Evolutionary conservation across 2,888 invertebrate genomes (phyloP), one percentile per base, ranked within the genome.

Genomic region (Acrobasis consociella): DNA sequence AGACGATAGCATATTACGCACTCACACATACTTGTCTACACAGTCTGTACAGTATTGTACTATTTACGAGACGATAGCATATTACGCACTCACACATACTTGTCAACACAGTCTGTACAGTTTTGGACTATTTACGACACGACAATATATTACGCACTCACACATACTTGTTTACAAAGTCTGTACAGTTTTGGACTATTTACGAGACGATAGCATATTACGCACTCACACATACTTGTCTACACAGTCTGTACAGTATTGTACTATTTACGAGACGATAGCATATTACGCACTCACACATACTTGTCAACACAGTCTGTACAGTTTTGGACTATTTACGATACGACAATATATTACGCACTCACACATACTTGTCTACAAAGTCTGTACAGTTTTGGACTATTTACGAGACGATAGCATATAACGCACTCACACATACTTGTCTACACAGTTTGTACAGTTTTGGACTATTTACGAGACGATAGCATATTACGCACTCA

Each of bases 61-160:
- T 31, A 31, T 31, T 31, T 2, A 31, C 31, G 31, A 31, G n/a
- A n/a, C n/a, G n/a, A n/a, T n/a, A n/a, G n/a, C n/a, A n/a, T n/a
- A n/a, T n/a, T n/a, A n/a, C n/a, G n/a, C n/a, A n/a, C n/a, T n/a
- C n/a, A n/a, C n/a, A n/a, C n/a, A n/a, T n/a, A n/a, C n/a, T n/a
- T n/a, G n/a, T n/a, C n/a, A n/a, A n/a, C n/a, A n/a, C n/a, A n/a
- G n/a, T n/a, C n/a, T n/a, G n/a, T n/a, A n/a, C n/a, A n/a, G n/a
- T n/a, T n/a, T n/a, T n/a, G n/a, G n/a, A n/a, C n/a, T n/a, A n/a
- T n/a, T n/a, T n/a, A n/a, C n/a, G n/a, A n/a, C n/a, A n/a, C n/a
- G n/a, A n/a, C n/a, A n/a, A n/a, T n/a, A n/a, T n/a, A n/a, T n/a
- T 55, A 46, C 53, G 39, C 46, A 37, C 55, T 49, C 31, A 49